Conservation (phyloP, 2,888 invertebrate genomes). For the Cepaea hortensis region DNA sequence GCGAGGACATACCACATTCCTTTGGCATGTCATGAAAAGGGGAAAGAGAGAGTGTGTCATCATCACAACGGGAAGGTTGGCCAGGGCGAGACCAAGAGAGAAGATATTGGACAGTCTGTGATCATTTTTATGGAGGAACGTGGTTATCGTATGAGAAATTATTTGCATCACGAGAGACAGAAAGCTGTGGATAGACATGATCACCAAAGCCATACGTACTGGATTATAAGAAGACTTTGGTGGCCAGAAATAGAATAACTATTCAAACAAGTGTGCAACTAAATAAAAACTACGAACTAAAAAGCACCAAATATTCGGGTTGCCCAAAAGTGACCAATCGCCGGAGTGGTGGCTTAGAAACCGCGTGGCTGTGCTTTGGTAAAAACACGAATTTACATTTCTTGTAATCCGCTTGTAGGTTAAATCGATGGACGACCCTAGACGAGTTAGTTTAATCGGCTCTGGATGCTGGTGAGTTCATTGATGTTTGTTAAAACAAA, state of each 20-base stretch:
- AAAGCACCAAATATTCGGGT: neutral
- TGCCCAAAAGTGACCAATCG: neutral
- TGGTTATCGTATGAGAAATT: too few relatives aligned
- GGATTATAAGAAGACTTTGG: too few relatives aligned
- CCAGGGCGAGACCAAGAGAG: too few relatives aligned
- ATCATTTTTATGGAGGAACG: too few relatives aligned
- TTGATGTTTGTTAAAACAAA: neutral
- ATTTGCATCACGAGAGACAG: too few relatives aligned
- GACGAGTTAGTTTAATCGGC: constrained; percentile 29
- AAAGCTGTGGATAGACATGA: too few relatives aligned
- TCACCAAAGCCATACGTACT: too few relatives aligned
- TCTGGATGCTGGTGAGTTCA: constrained; percentile 42
- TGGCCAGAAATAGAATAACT: too few relatives aligned
- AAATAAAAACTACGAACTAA: neutral
- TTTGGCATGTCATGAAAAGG: too few relatives aligned
- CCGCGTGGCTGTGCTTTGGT: neutral
- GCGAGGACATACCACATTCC: too few relatives aligned
- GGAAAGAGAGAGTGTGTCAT: neutral
- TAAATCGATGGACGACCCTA: neutral
- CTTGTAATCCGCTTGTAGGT: neutral
- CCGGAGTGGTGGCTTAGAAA: neutral
- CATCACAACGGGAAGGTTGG: too few relatives aligned
- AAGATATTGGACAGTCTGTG: too few relatives aligned
- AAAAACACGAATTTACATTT: neutral
- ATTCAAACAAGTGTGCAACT: neutral